These are phyloP conservation scores for Ptilorrhoa leucosticta DNA, from an alignment of 2,113 vertebrate genomes.

Conservation along the genomic window DNA sequence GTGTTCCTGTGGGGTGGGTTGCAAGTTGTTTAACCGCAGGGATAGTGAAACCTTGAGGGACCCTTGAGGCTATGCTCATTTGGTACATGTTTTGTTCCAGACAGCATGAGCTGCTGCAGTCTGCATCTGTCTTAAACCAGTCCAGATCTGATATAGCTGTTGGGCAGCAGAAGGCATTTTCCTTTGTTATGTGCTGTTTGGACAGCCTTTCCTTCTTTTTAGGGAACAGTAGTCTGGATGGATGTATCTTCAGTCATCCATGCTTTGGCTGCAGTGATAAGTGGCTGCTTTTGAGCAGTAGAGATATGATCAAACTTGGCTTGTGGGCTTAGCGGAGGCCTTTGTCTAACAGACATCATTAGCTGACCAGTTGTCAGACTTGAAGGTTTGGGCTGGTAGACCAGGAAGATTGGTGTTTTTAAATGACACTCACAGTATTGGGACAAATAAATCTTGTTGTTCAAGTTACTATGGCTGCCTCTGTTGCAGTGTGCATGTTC, in stretches of 20 bases:
- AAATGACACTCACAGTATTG: background rate
- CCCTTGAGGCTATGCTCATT: accelerated
- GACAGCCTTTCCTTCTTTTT: background rate
- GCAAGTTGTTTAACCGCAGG: background rate
- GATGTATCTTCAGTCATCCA: background rate
- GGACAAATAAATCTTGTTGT: background rate
- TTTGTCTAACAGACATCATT: background rate
- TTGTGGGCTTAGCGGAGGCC: background rate
- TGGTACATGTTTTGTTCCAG: background rate
- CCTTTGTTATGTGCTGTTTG: background rate
- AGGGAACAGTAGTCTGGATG: background rate
- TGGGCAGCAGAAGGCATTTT: background rate
- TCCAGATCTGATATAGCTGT: background rate
- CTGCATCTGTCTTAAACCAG: background rate
- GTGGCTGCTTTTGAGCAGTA: background rate
- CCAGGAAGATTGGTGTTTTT: background rate
- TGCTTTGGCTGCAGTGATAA: background rate
- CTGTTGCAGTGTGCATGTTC: accelerated
- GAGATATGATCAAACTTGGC: background rate
- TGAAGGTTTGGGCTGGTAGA: background rate
- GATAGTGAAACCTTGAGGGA: background rate
- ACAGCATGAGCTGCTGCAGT: background rate
- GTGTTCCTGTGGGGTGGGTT: background rate
- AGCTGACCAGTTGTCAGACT: background rate
- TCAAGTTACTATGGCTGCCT: background rate